Evolutionary conservation across 2,888 invertebrate species (phyloP).

Genomic region (Saturnia pavonia): DNA sequence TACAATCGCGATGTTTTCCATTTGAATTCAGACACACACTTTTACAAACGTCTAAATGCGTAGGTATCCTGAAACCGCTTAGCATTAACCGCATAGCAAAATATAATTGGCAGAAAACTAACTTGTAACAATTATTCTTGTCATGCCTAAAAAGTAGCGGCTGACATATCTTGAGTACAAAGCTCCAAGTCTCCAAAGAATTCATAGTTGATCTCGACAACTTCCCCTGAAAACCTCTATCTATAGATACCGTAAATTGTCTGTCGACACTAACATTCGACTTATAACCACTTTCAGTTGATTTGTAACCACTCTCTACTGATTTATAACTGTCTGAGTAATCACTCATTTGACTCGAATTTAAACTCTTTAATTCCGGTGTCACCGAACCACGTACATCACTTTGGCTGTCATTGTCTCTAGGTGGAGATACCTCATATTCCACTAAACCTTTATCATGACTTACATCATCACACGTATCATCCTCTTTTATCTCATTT

Average conservation of each 20-base stretch:
- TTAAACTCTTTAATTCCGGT: constrained; percentile 58
- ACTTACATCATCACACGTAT: constrained; percentile 58
- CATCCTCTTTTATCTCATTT: constrained; percentile 71
- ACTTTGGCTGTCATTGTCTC: constrained; percentile 42
- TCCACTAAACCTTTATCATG: constrained; percentile 71
- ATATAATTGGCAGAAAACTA: constrained; percentile 31
- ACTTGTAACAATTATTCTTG: constrained; percentile 73
- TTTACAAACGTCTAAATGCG: too few relatives aligned
- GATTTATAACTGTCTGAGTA: constrained; percentile 59
- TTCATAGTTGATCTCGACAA: constrained; percentile 61
- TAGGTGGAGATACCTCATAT: constrained; percentile 68
- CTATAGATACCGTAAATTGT: constrained; percentile 48
- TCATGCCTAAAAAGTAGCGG: constrained; percentile 73
- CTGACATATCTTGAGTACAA: constrained; percentile 74
- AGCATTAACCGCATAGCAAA: neutral
- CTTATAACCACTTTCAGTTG: constrained; percentile 38
- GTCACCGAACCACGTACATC: constrained; percentile 53
- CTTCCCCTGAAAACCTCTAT: constrained; percentile 52
- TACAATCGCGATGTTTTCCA: too few relatives aligned
- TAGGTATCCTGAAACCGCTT: too few relatives aligned
- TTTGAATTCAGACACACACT: too few relatives aligned
- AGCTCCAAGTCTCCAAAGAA: constrained; percentile 73
- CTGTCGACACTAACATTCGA: constrained; percentile 25
- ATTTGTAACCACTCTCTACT: constrained; percentile 51
- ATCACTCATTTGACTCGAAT: constrained; percentile 49